Percentiles rank a stretch among this genome's conserved stretches.
phyloP scores from a whole-genome alignment of 2,888 invertebrate genomes.

The Scaptomyza flava region DNA sequence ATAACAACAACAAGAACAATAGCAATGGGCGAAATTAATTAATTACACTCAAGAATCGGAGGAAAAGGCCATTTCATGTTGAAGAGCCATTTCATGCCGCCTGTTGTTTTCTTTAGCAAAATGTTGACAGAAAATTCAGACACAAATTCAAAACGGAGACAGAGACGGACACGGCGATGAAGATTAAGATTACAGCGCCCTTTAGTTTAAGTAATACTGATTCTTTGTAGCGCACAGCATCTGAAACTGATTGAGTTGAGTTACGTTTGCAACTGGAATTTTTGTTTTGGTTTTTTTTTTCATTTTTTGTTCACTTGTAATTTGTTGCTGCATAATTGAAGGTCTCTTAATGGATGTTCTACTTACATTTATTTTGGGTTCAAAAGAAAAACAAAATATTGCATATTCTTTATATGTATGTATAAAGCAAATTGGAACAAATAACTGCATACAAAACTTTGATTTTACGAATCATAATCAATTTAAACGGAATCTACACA shows the following conservation, averaged over 20 bases:
- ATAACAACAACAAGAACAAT: constrained; percentile 2
- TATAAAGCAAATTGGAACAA: too few relatives aligned
- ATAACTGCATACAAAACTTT: too few relatives aligned
- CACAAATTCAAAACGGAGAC: constrained; percentile 19
- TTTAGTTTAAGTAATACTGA: constrained; percentile 31
- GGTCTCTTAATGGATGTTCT: constrained; percentile 41
- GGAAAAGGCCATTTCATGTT: constrained; percentile 75
- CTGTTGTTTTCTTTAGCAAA: constrained; percentile 55
- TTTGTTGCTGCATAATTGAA: constrained; percentile 30
- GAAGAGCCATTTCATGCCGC: constrained; percentile 53
- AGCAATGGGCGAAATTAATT: constrained; percentile 71
- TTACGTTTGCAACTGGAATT: constrained; percentile 18
- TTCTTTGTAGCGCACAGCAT: neutral
- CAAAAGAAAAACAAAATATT: neutral
- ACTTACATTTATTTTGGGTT: constrained; percentile 19
- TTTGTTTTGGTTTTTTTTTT: neutral
- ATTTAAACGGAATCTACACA: too few relatives aligned
- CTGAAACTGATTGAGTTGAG: constrained; percentile 29
- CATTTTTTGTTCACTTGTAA: neutral
- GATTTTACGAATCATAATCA: too few relatives aligned
- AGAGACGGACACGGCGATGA: constrained; percentile 3
- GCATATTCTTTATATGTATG: too few relatives aligned
- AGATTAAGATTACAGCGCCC: constrained; percentile 34
- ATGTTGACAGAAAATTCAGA: constrained; percentile 24
- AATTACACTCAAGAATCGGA: constrained; percentile 76